These are phyloP conservation scores for Philopedon plagiatum DNA, from an alignment of 2,888 invertebrate species.

Conservation along the genomic window DNA sequence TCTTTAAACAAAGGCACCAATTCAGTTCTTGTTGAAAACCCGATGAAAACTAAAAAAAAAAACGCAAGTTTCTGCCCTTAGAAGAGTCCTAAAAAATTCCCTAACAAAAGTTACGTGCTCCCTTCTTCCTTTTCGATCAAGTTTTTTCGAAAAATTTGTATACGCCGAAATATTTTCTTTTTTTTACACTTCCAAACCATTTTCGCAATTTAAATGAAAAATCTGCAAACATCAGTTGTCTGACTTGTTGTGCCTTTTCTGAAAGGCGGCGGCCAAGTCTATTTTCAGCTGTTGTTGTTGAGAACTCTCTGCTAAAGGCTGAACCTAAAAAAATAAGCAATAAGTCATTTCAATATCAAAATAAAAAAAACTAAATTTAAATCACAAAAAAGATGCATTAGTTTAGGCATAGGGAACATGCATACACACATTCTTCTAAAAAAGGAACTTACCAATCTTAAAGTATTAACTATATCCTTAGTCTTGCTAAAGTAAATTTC, in stretches of 20 bases:
- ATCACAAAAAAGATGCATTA: too few relatives aligned
- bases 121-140: neutral
- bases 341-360: neutral
- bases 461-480: conserved; percentile 96
- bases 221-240: conserved; percentile 65
- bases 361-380: neutral
- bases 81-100: too few relatives aligned
- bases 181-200: conserved; percentile 5
- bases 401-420: too few relatives aligned
- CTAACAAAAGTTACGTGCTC: neutral
- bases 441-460: conserved; percentile 74
- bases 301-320: conserved; percentile 59
- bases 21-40: too few relatives aligned
- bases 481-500: conserved; percentile 99
- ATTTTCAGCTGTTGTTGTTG: conserved; percentile 88
- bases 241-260: conserved; percentile 83
- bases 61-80: too few relatives aligned
- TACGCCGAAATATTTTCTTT: neutral
- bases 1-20: too few relatives aligned
- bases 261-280: conserved; percentile 87
- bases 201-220: conserved; percentile 53
- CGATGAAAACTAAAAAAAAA: too few relatives aligned
- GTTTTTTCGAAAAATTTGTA: neutral
- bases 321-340: conserved; percentile 40
- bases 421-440: too few relatives aligned